Evolutionary conservation across 2,113 vertebrate genomes (phyloP), one percentile per base, ranked within the genome.

Genomic region (Scomber colias): DNA sequence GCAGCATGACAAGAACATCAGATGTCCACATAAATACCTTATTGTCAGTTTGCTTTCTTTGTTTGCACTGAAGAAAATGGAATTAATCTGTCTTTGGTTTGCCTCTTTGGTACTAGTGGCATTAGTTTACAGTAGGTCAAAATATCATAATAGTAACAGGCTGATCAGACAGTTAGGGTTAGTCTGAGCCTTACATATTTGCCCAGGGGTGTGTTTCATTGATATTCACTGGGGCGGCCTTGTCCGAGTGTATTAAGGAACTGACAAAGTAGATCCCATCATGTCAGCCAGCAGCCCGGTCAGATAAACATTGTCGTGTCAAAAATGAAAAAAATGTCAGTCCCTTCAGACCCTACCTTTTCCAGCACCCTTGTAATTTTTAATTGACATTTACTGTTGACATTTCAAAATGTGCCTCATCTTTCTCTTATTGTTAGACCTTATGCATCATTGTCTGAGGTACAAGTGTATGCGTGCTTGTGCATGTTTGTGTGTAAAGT

Each of bases 371-470:
- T 88, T 95, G 94, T 96, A 94, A 95, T 95, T 96, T 96, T 96
- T 96, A 96, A 95, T 96, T 97, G 96, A 96, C 95, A 95, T 97
- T 96, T 96, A 92, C 94, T 93, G 94, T 94, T 96, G 95, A 95
- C 95, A 95, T 95, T 97, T 96, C 90, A 92, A 83, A 95, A 91
- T 94, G 91, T 92, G 91, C 84, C 92, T 92, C 94, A 81, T 93
- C 92, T 89, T 83, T 93, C 91, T 94, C 87, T 94, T 89, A 88
- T 77, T 94, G 90, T 86, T 82, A 66, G 77, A 73, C 68, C 55
- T 65, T 49, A 68, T 57, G 31, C 55, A 35, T 69, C 74, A 50
- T 72, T 54, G 21, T 81, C 46, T 51, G 24, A 49, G 57, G 61
- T 57, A 51, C 54, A 11, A 54, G 56, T 31, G 63, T 55, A 62